Conservation (phyloP, 2,113 vertebrate species). For the Rhizomys pruinosus region DNA sequence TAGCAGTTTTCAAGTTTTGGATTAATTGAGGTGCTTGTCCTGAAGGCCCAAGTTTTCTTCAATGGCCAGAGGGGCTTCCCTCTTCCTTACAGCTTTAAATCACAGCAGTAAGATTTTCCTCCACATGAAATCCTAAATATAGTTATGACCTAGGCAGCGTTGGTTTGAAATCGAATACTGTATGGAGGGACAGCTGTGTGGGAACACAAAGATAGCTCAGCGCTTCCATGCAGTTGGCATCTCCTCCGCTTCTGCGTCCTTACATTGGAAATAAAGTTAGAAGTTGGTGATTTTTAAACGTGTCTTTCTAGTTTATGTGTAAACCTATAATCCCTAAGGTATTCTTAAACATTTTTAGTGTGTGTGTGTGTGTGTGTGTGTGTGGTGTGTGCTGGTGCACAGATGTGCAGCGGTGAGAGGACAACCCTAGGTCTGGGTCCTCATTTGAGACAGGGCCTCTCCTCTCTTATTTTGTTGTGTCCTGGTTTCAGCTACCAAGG, state of each 20-base stretch:
- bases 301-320: not conserved
- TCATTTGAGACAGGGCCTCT: not conserved
- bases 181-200: not conserved
- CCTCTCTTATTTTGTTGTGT: not conserved
- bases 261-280: slow-evolving; percentile 23
- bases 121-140: slow-evolving; percentile 25
- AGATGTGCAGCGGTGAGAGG: no score
- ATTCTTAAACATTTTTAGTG: not conserved
- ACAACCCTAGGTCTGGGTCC: not conserved
- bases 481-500: no score
- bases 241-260: not conserved
- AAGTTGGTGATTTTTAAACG: not conserved
- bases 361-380: not conserved
- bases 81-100: not conserved
- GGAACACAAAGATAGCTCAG: rapidly evolving
- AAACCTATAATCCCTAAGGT: not conserved
- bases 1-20: not conserved
- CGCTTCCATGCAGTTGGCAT: not conserved
- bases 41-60: no score
- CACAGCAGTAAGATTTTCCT: not conserved
- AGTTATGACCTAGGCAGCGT: not conserved
- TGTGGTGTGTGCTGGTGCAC: not conserved
- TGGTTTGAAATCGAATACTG: not conserved
- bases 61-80: not conserved
- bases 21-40: not conserved